Conservation (phyloP, 2,113 vertebrate genomes). For the Panthera uncia region DNA sequence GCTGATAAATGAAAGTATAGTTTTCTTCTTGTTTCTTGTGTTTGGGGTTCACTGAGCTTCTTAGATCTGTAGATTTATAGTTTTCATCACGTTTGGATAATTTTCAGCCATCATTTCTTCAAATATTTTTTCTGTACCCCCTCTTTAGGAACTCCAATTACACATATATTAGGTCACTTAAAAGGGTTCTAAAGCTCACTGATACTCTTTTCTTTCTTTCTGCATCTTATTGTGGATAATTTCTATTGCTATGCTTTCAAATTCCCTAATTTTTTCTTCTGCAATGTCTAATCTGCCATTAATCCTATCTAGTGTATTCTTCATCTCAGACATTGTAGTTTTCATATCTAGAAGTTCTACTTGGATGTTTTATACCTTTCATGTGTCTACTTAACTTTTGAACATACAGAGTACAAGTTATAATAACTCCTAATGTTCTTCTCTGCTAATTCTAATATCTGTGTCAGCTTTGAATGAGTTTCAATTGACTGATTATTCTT, state of each 20-base stretch:
- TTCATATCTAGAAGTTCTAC: not conserved
- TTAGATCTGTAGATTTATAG: not conserved
- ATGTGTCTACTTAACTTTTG: not conserved
- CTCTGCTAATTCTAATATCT: not conserved
- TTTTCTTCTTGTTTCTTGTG: not conserved
- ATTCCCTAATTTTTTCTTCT: not conserved
- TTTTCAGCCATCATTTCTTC: constrained; percentile 20
- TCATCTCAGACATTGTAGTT: not conserved
- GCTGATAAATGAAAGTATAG: not conserved
- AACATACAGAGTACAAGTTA: not conserved
- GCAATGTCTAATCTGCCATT: not conserved
- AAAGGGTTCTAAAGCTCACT: not conserved
- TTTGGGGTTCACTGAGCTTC: not conserved
- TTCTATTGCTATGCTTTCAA: not conserved
- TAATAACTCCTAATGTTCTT: not conserved
- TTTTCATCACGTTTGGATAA: not conserved
- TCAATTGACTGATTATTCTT: not conserved
- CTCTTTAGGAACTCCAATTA: not conserved
- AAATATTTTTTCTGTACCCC: not conserved
- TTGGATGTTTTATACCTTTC: not conserved
- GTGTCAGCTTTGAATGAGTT: not conserved
- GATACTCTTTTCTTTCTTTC: not conserved
- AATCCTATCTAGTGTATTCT: not conserved
- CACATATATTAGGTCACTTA: not conserved
- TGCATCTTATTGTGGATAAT: not conserved